Percentiles rank a stretch among this genome's conserved stretches.
These are phyloP conservation scores for Argentina silus DNA, from an alignment of 2,797 vertebrate species.

Conservation along the genomic window DNA sequence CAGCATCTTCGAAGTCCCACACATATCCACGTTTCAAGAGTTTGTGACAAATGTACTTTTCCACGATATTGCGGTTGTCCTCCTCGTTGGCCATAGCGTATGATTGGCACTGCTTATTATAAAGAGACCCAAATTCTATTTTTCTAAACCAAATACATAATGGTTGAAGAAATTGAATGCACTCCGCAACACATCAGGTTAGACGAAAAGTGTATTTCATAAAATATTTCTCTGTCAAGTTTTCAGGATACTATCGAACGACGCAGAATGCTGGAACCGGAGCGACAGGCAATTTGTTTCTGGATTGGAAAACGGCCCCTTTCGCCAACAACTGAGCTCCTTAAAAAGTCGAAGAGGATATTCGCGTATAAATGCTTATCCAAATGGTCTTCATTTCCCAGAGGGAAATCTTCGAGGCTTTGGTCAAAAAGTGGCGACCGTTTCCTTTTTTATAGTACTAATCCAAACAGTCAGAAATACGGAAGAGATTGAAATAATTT, in stretches of 20 bases:
- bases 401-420: conserved; percentile 38
- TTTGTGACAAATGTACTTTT: conserved; percentile 95
- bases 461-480: conserved; percentile 63
- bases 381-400: conserved; percentile 55
- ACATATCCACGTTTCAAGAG: conserved; percentile 91
- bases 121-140: conserved; percentile 3
- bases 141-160: conserved; percentile 61
- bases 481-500: conserved; percentile 71
- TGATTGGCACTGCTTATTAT: conserved; percentile 57
- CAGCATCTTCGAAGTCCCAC: conserved; percentile 77
- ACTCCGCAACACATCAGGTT: not conserved
- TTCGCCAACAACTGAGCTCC: conserved; percentile 22
- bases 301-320: conserved; percentile 17
- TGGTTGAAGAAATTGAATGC: conserved; percentile 33
- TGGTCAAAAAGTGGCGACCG: conserved; percentile 53
- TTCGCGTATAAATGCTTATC: conserved; percentile 38
- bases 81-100: conserved; percentile 77
- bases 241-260: conserved; percentile 12
- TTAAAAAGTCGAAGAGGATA: conserved; percentile 42
- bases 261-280: conserved; percentile 32
- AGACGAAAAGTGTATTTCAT: conserved; percentile 3
- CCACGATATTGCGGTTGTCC: conserved; percentile 90
- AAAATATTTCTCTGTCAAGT: not conserved
- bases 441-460: conserved; percentile 60
- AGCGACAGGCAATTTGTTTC: conserved; percentile 14